Evolutionary conservation across 2,113 vertebrate species (phyloP), one percentile per base, ranked within the genome.

Genomic region (Lutjanus erythropterus): DNA sequence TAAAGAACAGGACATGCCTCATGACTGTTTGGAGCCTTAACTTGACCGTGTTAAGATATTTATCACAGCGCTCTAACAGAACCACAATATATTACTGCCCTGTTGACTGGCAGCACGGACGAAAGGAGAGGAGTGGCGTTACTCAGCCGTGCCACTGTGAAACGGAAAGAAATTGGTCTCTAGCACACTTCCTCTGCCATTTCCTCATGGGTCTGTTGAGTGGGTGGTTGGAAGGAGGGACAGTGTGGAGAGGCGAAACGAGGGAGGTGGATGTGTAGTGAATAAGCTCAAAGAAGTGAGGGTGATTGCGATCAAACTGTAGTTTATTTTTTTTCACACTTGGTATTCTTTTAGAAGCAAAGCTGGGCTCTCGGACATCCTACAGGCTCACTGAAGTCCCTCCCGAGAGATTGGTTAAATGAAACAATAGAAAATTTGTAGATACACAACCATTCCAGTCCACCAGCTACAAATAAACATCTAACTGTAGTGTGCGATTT

Each of bases 111-210:
- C 84, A 84, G 87, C 62, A 58, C 37, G 52, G 71, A 58, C 27
- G 52, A 47, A 41, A 62, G 82, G 21, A 47, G 44, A 62, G 82
- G 21, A 79, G 66, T 46, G 58, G 85, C 49, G 64, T 78, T 76
- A 53, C 58, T 72, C 61, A 75, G 50, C 53, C 44, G 19, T 84
- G 75, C 69, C 67, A 86, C 65, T 68, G 72, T 86, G 72, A 92
- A 91, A 92, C 79, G 86, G 89, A 94, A 94, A 94, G 86, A 90
- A 87, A 84, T 66, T 67, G 86, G 76, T 84, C 90, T 83, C 39
- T 27, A 53, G 46, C 89, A 82, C 81, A 89, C 92, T 94, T 95
- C 94, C 94, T 93, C 81, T 86, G 76, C 78, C 68, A 70, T 93
- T 95, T 95, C 94, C 94, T 94, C 75, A 68, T 75, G 84, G 72